phyloP scores from a whole-genome alignment of 1,140 invertebrate genomes.

The Orchesella cincta region DNA sequence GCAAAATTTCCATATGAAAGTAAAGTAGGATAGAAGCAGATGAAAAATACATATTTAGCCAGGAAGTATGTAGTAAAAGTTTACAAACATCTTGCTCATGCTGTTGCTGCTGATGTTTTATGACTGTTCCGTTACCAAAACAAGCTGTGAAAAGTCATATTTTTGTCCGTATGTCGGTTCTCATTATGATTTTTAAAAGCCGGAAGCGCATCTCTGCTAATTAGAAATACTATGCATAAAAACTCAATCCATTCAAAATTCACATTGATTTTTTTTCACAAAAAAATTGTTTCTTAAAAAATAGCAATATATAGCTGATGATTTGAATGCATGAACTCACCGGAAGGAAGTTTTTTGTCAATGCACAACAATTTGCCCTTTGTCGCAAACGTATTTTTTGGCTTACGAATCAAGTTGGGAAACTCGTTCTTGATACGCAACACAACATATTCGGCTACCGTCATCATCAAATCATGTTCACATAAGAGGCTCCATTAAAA shows the following conservation, averaged over 20 bases:
- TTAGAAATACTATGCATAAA: background rate
- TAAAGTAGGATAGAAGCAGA: no score
- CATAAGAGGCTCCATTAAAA: slow-evolving; percentile 13
- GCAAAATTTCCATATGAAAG: no score
- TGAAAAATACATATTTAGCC: no score
- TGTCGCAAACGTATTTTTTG: background rate
- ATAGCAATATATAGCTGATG: background rate
- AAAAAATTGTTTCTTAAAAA: background rate
- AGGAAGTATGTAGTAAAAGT: no score
- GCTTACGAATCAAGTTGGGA: background rate
- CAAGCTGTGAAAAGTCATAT: no score
- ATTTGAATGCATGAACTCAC: background rate
- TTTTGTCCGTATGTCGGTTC: no score
- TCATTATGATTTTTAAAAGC: slow-evolving; percentile 11
- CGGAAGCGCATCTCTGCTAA: slow-evolving; percentile 17
- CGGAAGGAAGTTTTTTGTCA: slow-evolving; percentile 14
- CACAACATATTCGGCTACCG: slow-evolving; percentile 14
- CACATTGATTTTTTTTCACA: background rate
- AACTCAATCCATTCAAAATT: no score
- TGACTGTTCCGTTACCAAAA: no score
- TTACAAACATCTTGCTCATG: no score
- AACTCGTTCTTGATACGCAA: slow-evolving; percentile 20
- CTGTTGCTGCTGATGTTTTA: no score
- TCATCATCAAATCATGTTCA: background rate
- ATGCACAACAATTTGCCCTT: background rate